These are phyloP conservation scores for Eupithecia pulchellata DNA, from an alignment of 2,888 invertebrate species.

Conservation along the genomic window DNA sequence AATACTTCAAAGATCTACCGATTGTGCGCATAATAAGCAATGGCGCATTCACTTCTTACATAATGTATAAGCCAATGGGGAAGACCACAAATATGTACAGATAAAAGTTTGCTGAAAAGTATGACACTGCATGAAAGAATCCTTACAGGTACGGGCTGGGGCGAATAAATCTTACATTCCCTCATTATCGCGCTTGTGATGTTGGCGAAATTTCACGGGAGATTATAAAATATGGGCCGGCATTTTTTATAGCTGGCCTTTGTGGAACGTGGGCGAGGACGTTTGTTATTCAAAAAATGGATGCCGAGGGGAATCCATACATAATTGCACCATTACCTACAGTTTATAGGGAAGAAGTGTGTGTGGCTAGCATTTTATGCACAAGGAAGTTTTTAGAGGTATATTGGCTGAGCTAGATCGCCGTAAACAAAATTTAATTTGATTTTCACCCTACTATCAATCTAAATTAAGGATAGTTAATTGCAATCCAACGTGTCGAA, in stretches of 20 bases:
- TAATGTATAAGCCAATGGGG: background rate
- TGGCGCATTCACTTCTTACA: background rate
- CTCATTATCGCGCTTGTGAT: constrained; percentile 40
- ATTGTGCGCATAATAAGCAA: background rate
- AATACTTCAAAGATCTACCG: background rate
- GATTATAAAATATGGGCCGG: constrained; percentile 37
- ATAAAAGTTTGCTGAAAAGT: background rate
- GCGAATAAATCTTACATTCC: constrained; percentile 42
- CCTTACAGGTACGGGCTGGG: constrained; percentile 14
- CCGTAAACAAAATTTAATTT: background rate
- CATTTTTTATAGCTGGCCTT: constrained; percentile 28
- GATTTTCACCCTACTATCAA: too few relatives aligned
- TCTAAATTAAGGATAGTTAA: too few relatives aligned
- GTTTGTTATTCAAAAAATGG: constrained; percentile 14
- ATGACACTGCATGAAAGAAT: constrained; percentile 15
- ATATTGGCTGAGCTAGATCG: background rate
- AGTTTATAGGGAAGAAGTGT: background rate
- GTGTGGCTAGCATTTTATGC: background rate
- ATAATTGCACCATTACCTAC: background rate
- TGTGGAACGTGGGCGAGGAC: constrained; percentile 5
- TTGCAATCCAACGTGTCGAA: too few relatives aligned
- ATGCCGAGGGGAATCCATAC: constrained; percentile 4
- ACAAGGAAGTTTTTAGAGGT: background rate
- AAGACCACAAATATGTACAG: background rate
- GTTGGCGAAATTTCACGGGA: constrained; percentile 36